Conservation (phyloP, 2,888 invertebrate species). For the Drosophila subquinaria region DNA sequence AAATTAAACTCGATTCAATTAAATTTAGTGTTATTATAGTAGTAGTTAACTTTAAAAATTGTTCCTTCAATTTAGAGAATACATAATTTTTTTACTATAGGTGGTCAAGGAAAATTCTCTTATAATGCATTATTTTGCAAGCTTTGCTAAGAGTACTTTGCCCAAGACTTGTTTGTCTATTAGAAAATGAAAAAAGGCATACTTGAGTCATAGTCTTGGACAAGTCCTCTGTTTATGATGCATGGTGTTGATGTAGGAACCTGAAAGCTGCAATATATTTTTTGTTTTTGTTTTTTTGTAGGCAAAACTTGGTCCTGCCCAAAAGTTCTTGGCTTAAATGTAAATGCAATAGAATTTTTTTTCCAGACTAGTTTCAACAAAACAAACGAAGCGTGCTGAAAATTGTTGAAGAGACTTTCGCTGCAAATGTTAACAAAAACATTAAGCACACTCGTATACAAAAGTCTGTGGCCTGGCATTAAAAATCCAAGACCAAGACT, state of each 20-base stretch:
- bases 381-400: slow-evolving; percentile 64
- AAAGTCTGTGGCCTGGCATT: slow-evolving; percentile 49
- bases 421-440: slow-evolving; percentile 31
- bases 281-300: background rate
- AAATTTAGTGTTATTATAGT: too few species aligned
- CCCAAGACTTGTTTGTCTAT: slow-evolving; percentile 2
- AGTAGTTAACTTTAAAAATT: too few species aligned
- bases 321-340: slow-evolving; percentile 48
- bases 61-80: too few species aligned
- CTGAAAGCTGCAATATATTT: slow-evolving; percentile 8
- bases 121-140: too few species aligned
- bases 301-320: slow-evolving; percentile 47
- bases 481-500: slow-evolving; percentile 33
- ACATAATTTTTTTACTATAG: too few species aligned
- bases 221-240: slow-evolving; percentile 24
- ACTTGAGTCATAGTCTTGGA: slow-evolving; percentile 3
- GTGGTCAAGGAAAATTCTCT: too few species aligned
- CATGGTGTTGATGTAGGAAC: slow-evolving; percentile 14
- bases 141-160: background rate
- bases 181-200: slow-evolving; percentile 1
- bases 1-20: too few species aligned
- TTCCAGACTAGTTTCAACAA: slow-evolving; percentile 39
- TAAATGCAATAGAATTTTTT: slow-evolving; percentile 60
- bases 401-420: slow-evolving; percentile 45
- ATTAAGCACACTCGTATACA: slow-evolving; percentile 46